Conservation (phyloP, 2,888 invertebrate species). For the Lepidochrysops patricia region DNA sequence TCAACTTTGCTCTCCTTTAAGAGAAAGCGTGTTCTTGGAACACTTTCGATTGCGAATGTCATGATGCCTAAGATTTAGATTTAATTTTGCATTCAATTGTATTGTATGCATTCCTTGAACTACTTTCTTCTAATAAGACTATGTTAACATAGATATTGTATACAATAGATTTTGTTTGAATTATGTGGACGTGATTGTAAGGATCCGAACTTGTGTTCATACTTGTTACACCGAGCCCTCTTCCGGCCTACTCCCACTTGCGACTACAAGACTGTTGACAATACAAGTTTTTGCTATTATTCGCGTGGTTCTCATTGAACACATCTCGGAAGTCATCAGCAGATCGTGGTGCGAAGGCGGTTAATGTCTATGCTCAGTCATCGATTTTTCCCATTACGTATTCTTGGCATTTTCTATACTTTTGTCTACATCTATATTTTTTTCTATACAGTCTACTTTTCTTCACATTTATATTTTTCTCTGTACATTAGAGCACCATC, state of each 20-base stretch:
- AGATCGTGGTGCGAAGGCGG: not conserved
- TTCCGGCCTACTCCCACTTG: not conserved
- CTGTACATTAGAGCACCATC: too few relatives aligned
- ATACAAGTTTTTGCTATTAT: not conserved
- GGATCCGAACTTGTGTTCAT: not conserved
- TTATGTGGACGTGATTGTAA: not conserved
- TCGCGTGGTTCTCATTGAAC: not conserved
- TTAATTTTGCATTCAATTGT: slow-evolving; percentile 36
- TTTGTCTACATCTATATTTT: too few relatives aligned
- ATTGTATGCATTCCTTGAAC: not conserved
- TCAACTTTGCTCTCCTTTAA: slow-evolving; percentile 58
- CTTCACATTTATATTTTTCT: too few relatives aligned
- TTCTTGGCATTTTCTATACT: too few relatives aligned
- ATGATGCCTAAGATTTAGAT: slow-evolving; percentile 59
- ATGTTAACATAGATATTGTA: not conserved
- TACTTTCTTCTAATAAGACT: not conserved
- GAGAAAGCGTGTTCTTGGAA: slow-evolving; percentile 69
- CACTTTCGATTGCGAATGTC: slow-evolving; percentile 60
- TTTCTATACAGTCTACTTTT: too few relatives aligned
- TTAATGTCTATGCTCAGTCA: not conserved
- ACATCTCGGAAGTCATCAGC: not conserved
- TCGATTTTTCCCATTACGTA: too few relatives aligned
- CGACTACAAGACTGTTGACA: not conserved
- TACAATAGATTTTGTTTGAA: not conserved
- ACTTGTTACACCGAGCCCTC: not conserved